Evolutionary conservation across 2,113 vertebrate genomes (phyloP).

Genomic region (Nipponia nippon): DNA sequence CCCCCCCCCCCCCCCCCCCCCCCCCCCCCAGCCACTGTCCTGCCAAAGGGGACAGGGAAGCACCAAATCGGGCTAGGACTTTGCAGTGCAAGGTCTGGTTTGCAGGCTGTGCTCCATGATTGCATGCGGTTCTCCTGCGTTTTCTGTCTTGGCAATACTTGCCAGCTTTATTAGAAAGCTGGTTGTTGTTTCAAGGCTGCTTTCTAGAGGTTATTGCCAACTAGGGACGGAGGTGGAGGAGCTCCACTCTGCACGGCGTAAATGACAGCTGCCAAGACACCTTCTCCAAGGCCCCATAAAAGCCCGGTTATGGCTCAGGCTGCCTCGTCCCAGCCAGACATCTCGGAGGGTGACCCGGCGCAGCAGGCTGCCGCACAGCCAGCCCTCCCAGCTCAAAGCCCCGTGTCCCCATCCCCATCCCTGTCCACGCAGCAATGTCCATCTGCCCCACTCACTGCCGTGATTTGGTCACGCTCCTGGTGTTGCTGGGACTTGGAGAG

Average conservation of each 20-base stretch:
- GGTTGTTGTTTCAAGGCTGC: slow-evolving; percentile 43
- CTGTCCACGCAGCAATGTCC: accelerated
- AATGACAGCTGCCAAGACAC: slow-evolving; percentile 43
- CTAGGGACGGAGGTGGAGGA: background rate
- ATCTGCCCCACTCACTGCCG: background rate
- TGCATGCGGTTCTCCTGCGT: accelerated
- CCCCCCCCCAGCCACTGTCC: accelerated
- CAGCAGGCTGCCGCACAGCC: background rate
- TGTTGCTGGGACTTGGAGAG: background rate
- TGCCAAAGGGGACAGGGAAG: background rate
- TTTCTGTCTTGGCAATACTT: background rate
- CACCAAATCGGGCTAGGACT: accelerated
- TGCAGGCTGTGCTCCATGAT: background rate
- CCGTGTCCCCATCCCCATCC: background rate
- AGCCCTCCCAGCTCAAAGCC: background rate
- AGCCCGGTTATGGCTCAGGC: background rate
- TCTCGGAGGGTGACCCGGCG: background rate
- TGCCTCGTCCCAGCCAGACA: background rate
- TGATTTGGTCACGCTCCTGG: accelerated
- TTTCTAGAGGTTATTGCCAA: background rate
- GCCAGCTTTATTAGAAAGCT: slow-evolving; percentile 38
- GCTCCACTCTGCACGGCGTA: background rate
- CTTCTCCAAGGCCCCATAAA: slow-evolving; percentile 31
- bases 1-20: too few species aligned
- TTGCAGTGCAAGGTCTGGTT: background rate